Percentiles rank a stretch among this genome's conserved stretches.
These are phyloP conservation scores for Ichneumoninae sp. DNA, from an alignment of 2,888 invertebrate species.

Conservation along the genomic window DNA sequence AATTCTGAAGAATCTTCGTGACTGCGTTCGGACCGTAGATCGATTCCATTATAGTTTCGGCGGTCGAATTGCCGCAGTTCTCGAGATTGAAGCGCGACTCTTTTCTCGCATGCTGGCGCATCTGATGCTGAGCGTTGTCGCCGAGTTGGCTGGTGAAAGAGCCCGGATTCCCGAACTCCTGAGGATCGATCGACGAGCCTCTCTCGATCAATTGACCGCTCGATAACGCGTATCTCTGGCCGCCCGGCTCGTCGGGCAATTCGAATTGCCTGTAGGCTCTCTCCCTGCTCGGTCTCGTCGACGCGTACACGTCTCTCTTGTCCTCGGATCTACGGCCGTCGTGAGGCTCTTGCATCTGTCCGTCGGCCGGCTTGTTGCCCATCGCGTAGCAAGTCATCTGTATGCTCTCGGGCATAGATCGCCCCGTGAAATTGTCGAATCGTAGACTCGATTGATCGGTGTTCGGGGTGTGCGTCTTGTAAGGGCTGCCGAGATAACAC, in stretches of 20 bases:
- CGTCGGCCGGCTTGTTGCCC: slow-evolving; percentile 63
- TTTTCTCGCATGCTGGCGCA: slow-evolving; percentile 72
- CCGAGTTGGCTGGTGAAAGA: slow-evolving; percentile 37
- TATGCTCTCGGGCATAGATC: slow-evolving; percentile 70
- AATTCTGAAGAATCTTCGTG: slow-evolving; percentile 73
- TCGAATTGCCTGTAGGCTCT: slow-evolving; percentile 62
- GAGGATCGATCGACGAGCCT: slow-evolving; percentile 25
- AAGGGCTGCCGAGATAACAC: slow-evolving; percentile 50
- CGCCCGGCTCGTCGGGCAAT: slow-evolving; percentile 35
- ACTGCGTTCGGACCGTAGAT: slow-evolving; percentile 76
- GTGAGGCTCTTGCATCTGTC: slow-evolving; percentile 36
- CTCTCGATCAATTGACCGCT: slow-evolving; percentile 15
- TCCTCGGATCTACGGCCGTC: slow-evolving; percentile 26
- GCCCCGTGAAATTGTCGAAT: slow-evolving; percentile 69
- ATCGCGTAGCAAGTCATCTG: slow-evolving; percentile 73
- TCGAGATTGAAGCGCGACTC: slow-evolving; percentile 72
- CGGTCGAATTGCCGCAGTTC: slow-evolving; percentile 71
- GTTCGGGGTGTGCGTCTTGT: slow-evolving; percentile 36
- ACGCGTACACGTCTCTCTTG: slow-evolving; percentile 56
- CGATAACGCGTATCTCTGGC: slow-evolving; percentile 35
- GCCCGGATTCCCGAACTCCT: slow-evolving; percentile 36
- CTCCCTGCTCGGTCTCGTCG: slow-evolving; percentile 44
- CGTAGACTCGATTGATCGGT: slow-evolving; percentile 58
- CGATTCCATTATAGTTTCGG: slow-evolving; percentile 77
- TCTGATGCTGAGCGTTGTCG: slow-evolving; percentile 52